A percentile compares a stretch with the other conserved stretches of the same genome.
phyloP scores from a whole-genome alignment of 2,888 invertebrate genomes.

The Sesamia inferens region DNA sequence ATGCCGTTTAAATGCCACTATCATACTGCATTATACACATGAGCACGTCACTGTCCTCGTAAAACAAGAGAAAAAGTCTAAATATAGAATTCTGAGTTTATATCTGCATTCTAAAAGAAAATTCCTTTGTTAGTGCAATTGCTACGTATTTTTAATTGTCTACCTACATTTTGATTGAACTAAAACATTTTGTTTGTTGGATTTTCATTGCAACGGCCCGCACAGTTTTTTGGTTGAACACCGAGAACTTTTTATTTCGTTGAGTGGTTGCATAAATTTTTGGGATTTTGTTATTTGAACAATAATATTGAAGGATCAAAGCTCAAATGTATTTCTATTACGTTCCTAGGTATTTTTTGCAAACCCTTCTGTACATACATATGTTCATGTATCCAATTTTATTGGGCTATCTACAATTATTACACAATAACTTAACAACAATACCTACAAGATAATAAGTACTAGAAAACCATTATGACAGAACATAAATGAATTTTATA shows the following conservation, averaged over 20 bases:
- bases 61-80: slow-evolving; percentile 46
- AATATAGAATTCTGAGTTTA: slow-evolving; percentile 43
- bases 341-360: neutral
- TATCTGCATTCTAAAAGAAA: slow-evolving; percentile 42
- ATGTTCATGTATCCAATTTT: neutral
- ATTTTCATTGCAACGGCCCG: neutral
- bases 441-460: too few relatives aligned
- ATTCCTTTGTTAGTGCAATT: slow-evolving; percentile 43
- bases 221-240: slow-evolving; percentile 4
- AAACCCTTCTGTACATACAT: neutral
- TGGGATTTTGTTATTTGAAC: neutral
- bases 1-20: slow-evolving; percentile 18
- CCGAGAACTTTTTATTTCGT: neutral
- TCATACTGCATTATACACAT: slow-evolving; percentile 8
- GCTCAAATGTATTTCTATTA: too few relatives aligned
- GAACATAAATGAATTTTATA: too few relatives aligned
- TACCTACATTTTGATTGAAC: slow-evolving; percentile 1
- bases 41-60: slow-evolving; percentile 47
- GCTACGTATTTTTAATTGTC: neutral
- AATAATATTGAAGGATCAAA: neutral
- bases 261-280: neutral
- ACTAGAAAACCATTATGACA: too few relatives aligned
- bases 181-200: slow-evolving; percentile 2
- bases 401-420: too few relatives aligned
- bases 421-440: too few relatives aligned